A percentile compares a stretch with the other conserved stretches of the same genome.
phyloP scores from a whole-genome alignment of 2,888 invertebrate species.

The Chymomyza fuscimana region DNA sequence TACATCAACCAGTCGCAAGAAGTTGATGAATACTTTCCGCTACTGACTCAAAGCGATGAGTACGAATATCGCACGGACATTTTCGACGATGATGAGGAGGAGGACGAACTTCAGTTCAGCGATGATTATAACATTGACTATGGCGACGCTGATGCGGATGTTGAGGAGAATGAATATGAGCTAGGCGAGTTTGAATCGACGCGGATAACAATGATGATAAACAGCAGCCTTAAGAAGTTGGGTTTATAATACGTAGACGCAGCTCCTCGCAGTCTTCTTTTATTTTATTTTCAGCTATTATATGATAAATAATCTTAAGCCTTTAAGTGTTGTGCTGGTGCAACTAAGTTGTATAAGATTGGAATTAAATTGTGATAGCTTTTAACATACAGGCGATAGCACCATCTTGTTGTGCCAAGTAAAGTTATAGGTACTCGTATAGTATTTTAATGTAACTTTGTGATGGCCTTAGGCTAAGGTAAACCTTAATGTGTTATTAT shows the following conservation, averaged over 20 bases:
- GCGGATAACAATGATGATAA: conserved; percentile 17
- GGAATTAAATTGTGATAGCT: background rate
- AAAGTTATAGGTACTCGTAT: background rate
- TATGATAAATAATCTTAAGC: too few species aligned
- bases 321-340: background rate
- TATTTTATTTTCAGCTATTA: too few species aligned
- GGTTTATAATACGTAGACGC: conserved; percentile 27
- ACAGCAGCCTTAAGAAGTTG: conserved; percentile 19
- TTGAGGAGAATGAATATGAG: conserved; percentile 31
- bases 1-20: conserved; percentile 95
- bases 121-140: conserved; percentile 66
- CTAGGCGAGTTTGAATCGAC: background rate
- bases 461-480: background rate
- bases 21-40: conserved; percentile 95
- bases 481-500: background rate
- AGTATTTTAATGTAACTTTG: conserved; percentile 4
- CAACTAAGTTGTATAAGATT: background rate
- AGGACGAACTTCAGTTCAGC: conserved; percentile 77
- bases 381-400: background rate
- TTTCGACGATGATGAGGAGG: conserved; percentile 73
- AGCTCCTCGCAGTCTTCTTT: background rate
- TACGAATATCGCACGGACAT: conserved; percentile 67
- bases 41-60: conserved; percentile 79
- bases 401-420: background rate
- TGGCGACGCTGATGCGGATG: conserved; percentile 38